phyloP scores from a whole-genome alignment of 2,797 vertebrate species.

The Meda fulgida region DNA sequence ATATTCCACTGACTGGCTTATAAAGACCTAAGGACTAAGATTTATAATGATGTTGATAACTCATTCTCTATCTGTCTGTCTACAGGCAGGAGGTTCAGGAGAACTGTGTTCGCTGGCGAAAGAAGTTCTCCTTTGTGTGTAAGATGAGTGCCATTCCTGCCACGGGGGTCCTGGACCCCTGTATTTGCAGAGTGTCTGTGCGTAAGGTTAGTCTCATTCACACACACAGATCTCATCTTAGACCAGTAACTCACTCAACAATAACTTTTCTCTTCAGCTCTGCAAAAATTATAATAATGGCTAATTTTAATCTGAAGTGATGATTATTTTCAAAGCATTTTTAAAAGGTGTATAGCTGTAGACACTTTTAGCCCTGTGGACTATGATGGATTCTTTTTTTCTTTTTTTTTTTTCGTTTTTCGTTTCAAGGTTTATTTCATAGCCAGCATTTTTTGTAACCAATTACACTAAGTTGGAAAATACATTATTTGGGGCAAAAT shows the following conservation, averaged over 20 bases:
- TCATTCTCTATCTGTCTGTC: slow-evolving; percentile 21
- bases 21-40: neutral
- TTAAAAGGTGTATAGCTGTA: no score
- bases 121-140: slow-evolving; percentile 92
- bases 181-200: slow-evolving; percentile 91
- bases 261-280: neutral
- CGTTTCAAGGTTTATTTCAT: no score
- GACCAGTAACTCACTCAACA: neutral
- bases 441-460: neutral
- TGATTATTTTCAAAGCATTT: neutral
- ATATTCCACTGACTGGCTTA: neutral
- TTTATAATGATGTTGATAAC: neutral
- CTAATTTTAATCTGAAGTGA: neutral
- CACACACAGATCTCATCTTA: neutral
- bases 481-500: neutral
- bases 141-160: slow-evolving; percentile 91
- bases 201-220: slow-evolving; percentile 82
- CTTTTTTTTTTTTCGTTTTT: no score
- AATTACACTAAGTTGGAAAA: neutral
- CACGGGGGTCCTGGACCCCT: slow-evolving; percentile 91
- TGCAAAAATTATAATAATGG: neutral
- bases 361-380: no score
- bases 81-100: slow-evolving; percentile 92
- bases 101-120: slow-evolving; percentile 93
- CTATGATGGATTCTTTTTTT: no score